These are phyloP conservation scores for Drosophila sproati DNA, from an alignment of 1,140 invertebrate genomes.

Conservation along the genomic window DNA sequence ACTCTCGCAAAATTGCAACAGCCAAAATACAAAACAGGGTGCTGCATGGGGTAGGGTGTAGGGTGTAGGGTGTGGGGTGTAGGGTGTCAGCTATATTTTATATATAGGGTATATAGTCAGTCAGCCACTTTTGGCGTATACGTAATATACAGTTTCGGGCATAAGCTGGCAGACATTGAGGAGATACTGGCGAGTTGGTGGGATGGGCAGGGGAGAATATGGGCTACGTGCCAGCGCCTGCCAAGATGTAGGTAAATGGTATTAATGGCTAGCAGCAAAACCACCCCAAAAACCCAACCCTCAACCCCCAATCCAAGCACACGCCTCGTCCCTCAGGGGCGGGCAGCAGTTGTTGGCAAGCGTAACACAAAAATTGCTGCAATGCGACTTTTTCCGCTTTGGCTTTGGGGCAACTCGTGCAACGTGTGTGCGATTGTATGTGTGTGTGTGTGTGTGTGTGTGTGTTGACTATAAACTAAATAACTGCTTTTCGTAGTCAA, in stretches of 20 bases:
- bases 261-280: slow-evolving; percentile 61
- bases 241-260: slow-evolving; percentile 69
- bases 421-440: slow-evolving; percentile 2
- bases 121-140: slow-evolving; percentile 53
- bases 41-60: not conserved
- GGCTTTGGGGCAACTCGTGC: slow-evolving; percentile 49
- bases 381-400: slow-evolving; percentile 76
- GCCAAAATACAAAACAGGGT: slow-evolving; percentile 19
- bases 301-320: not conserved
- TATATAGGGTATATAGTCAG: slow-evolving; percentile 22
- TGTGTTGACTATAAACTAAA: slow-evolving; percentile 38
- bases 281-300: slow-evolving; percentile 23
- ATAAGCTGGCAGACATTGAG: slow-evolving; percentile 30
- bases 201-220: not conserved
- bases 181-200: not conserved
- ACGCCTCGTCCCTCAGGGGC: slow-evolving; percentile 1
- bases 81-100: no score
- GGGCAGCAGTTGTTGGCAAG: slow-evolving; percentile 77
- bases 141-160: slow-evolving; percentile 70
- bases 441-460: slow-evolving; percentile 32
- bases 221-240: slow-evolving; percentile 42
- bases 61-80: no score
- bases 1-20: slow-evolving; percentile 35
- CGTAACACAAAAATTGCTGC: slow-evolving; percentile 78
- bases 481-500: slow-evolving; percentile 40